Percentiles rank a stretch among this genome's conserved stretches.
These are phyloP conservation scores for Cerceris rybyensis DNA, from an alignment of 2,888 invertebrate genomes.

Conservation along the genomic window DNA sequence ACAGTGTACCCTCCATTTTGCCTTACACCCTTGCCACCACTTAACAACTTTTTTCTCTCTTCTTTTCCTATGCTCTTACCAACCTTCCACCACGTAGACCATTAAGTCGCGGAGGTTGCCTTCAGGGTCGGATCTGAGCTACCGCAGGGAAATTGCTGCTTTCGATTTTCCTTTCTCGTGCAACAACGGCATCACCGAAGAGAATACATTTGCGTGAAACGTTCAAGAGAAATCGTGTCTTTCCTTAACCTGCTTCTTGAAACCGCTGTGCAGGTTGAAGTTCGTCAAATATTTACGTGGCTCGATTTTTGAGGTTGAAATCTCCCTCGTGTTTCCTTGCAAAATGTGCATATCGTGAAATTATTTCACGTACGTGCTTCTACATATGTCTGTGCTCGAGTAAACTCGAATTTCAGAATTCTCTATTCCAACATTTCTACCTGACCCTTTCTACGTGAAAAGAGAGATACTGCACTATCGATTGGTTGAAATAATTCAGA, in stretches of 20 bases:
- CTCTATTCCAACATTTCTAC: not conserved
- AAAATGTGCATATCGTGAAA: too few species aligned
- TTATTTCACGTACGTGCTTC: too few species aligned
- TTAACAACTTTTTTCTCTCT: conserved; percentile 47
- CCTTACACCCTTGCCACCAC: conserved; percentile 52
- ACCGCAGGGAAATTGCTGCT: not conserved
- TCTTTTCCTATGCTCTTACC: conserved; percentile 22
- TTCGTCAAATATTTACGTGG: too few species aligned
- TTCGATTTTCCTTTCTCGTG: not conserved
- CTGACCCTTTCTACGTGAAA: not conserved
- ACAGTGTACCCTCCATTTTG: conserved; percentile 34
- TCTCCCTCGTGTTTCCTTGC: too few species aligned
- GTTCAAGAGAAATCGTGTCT: too few species aligned
- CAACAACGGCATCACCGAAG: not conserved
- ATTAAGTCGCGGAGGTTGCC: conserved; percentile 46
- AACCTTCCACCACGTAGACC: conserved; percentile 35
- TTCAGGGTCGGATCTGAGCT: conserved; percentile 31
- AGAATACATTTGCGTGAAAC: too few species aligned
- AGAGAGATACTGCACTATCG: conserved; percentile 28
- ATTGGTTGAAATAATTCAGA: conserved; percentile 48
- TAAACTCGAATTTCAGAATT: not conserved
- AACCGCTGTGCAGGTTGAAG: too few species aligned
- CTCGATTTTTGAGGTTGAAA: too few species aligned
- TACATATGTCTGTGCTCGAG: too few species aligned
- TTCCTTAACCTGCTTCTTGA: too few species aligned